Conservation (phyloP, 2,113 vertebrate species). For the Centrocercus urophasianus region DNA sequence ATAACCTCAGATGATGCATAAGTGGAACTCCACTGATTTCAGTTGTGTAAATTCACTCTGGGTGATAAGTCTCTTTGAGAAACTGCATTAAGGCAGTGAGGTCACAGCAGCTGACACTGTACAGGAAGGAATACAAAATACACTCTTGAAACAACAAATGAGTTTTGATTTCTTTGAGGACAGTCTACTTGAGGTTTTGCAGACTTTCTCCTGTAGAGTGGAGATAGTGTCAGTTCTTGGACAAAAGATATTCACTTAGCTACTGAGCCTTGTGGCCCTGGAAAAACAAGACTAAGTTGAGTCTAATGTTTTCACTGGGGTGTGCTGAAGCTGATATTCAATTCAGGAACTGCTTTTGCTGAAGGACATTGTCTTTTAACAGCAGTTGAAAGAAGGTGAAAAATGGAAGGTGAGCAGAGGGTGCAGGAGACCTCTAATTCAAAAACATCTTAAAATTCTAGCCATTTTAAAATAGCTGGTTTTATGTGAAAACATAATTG, state of each 20-base stretch:
- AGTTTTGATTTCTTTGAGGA: not conserved
- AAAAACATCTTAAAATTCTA: not conserved
- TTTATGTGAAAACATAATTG: not conserved
- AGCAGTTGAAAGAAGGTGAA: not conserved
- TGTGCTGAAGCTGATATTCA: not conserved
- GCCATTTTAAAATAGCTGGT: not conserved
- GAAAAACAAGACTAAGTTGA: conserved; percentile 11
- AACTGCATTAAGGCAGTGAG: not conserved
- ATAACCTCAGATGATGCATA: not conserved
- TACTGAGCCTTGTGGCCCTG: accelerated
- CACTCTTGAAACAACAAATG: not conserved
- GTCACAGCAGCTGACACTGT: not conserved
- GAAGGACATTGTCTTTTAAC: not conserved
- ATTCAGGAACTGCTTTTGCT: not conserved
- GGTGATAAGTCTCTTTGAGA: not conserved
- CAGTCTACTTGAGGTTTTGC: not conserved
- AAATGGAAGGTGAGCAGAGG: not conserved
- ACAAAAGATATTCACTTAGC: not conserved
- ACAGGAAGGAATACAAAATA: not conserved
- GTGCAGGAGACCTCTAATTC: not conserved
- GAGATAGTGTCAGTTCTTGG: not conserved
- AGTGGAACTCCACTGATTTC: not conserved
- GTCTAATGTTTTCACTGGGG: not conserved
- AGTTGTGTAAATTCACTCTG: not conserved
- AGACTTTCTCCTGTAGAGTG: not conserved